phyloP scores from a whole-genome alignment of 2,113 vertebrate genomes.

The Mus spicilegus region DNA sequence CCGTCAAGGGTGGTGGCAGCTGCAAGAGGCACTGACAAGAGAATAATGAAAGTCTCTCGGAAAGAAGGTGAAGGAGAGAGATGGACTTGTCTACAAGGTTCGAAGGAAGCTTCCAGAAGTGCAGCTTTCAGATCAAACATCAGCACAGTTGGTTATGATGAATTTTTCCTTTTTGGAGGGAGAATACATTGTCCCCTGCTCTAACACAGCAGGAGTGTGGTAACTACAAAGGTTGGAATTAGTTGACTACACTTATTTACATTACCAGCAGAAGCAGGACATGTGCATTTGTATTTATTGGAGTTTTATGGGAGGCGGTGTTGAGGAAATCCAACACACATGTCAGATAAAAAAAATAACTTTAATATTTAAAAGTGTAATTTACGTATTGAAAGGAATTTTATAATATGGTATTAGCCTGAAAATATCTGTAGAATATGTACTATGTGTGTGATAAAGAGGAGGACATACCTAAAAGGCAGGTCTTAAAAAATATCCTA shows the following conservation, averaged over 20 bases:
- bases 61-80: background rate
- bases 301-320: background rate
- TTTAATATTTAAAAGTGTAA: background rate
- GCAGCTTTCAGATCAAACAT: background rate
- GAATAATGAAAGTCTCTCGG: no score
- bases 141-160: background rate
- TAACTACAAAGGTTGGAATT: background rate
- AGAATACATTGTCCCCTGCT: background rate
- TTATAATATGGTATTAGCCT: background rate
- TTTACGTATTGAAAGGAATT: background rate
- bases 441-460: background rate
- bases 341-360: background rate
- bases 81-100: fast-evolving
- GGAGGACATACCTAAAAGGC: background rate
- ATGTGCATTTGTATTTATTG: background rate
- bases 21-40: background rate
- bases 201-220: background rate
- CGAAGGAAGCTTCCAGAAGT: background rate
- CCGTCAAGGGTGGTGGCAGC: background rate
- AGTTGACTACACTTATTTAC: background rate
- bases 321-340: background rate
- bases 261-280: background rate
- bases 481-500: background rate
- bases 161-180: background rate
- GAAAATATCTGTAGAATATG: background rate